phyloP scores from a whole-genome alignment of 2,113 vertebrate species.

The Notiomystis cincta region DNA sequence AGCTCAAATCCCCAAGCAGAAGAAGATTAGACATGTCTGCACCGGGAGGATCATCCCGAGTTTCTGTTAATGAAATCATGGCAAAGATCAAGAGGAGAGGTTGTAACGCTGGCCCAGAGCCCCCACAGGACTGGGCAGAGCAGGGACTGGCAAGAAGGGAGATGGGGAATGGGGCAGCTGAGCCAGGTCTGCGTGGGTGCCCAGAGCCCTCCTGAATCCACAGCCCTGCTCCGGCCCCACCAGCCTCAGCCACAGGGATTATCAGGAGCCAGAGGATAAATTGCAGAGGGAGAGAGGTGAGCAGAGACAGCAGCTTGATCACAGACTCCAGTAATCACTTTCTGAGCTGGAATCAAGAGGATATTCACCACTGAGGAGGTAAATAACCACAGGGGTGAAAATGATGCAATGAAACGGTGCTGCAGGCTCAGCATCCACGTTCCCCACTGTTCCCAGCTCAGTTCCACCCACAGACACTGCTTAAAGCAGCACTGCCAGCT shows the following conservation, averaged over 20 bases:
- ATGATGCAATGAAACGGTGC: not conserved
- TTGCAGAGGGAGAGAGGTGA: not conserved
- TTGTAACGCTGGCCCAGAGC: rapidly evolving
- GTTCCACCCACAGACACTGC: too few relatives aligned
- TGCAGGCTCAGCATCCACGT: not conserved
- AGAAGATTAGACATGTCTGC: not conserved
- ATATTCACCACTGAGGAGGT: not conserved
- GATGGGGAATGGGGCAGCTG: rapidly evolving
- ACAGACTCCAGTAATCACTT: not conserved
- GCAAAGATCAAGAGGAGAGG: not conserved
- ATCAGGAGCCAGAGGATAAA: not conserved
- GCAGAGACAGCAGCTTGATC: not conserved
- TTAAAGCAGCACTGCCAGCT: not conserved
- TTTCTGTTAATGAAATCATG: not conserved
- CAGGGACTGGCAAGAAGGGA: not conserved
- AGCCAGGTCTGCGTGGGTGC: not conserved
- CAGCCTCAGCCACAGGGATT: not conserved
- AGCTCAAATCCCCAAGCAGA: not conserved
- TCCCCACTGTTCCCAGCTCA: not conserved
- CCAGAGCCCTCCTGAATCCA: not conserved
- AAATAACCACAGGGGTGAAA: not conserved
- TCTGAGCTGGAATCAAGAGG: not conserved
- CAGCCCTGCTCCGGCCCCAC: not conserved
- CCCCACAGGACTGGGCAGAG: not conserved
- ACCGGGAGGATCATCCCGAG: rapidly evolving